Percentiles rank a stretch among this genome's conserved stretches.
Conservation (phyloP, 1,140 invertebrate genomes). For the Lepidurus arcticus region DNA sequence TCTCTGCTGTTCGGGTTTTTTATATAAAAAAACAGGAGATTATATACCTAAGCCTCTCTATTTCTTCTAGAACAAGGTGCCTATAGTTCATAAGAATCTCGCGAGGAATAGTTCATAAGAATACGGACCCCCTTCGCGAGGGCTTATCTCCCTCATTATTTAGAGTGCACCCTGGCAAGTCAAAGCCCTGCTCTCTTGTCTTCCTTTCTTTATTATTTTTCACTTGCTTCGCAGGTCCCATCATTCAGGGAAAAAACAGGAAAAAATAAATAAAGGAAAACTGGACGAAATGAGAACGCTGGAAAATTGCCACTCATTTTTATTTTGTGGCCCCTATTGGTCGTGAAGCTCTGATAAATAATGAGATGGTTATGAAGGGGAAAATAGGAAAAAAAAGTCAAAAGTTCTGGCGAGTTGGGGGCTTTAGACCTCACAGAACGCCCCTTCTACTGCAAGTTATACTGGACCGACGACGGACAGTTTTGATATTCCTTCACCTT, state of each 20-base stretch:
- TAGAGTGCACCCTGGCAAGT: conserved; percentile 16
- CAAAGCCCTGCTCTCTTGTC: not conserved
- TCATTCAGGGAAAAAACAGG: not conserved
- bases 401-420: too few species aligned
- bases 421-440: not conserved
- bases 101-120: conserved; percentile 22
- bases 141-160: conserved; percentile 17
- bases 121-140: too few species aligned
- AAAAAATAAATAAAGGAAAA: not conserved
- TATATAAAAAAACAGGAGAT: not conserved
- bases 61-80: conserved; percentile 15
- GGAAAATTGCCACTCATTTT: conserved; percentile 10
- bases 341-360: not conserved
- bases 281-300: conserved; percentile 14
- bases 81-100: conserved; percentile 19
- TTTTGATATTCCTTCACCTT: not conserved
- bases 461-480: not conserved
- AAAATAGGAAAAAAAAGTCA: not conserved
- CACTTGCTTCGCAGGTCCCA: conserved; percentile 9
- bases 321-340: not conserved
- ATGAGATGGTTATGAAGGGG: not conserved
- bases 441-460: not conserved
- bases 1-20: not conserved
- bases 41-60: conserved; percentile 4
- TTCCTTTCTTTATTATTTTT: not conserved